A percentile compares a stretch with the other conserved stretches of the same genome.
phyloP scores from a whole-genome alignment of 2,888 invertebrate genomes.

The Caenorhabditis uteleia region DNA sequence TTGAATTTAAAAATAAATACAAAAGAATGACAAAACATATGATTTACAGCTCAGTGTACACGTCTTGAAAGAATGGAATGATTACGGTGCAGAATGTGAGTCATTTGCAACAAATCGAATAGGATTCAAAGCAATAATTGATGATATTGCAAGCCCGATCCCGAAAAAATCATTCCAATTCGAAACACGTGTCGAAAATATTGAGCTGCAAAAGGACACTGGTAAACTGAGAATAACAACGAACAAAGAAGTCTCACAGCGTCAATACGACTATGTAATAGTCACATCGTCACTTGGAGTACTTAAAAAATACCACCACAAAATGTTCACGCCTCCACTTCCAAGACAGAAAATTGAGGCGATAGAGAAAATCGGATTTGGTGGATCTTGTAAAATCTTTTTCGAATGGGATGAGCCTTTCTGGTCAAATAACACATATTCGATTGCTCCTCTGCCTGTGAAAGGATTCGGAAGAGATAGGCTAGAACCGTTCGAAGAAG shows the following conservation, averaged over 20 bases:
- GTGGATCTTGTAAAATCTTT: constrained; percentile 60
- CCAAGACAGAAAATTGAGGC: constrained; percentile 57
- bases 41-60: constrained; percentile 53
- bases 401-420: constrained; percentile 60
- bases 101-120: constrained; percentile 57
- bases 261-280: constrained; percentile 59
- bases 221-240: constrained; percentile 15
- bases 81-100: constrained; percentile 54
- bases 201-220: constrained; percentile 20
- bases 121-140: constrained; percentile 60
- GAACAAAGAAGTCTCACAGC: constrained; percentile 17
- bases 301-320: constrained; percentile 55
- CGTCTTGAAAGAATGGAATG: constrained; percentile 63
- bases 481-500: constrained; percentile 48
- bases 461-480: constrained; percentile 39
- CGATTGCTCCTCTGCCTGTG: constrained; percentile 55
- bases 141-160: constrained; percentile 43
- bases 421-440: constrained; percentile 55
- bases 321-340: constrained; percentile 49
- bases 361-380: constrained; percentile 60
- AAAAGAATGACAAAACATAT: background rate
- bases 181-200: constrained; percentile 52
- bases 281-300: constrained; percentile 64
- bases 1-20: constrained; percentile 2
- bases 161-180: constrained; percentile 44